Conservation (phyloP, 2,113 vertebrate genomes). For the Gallinago paraguaiae region DNA sequence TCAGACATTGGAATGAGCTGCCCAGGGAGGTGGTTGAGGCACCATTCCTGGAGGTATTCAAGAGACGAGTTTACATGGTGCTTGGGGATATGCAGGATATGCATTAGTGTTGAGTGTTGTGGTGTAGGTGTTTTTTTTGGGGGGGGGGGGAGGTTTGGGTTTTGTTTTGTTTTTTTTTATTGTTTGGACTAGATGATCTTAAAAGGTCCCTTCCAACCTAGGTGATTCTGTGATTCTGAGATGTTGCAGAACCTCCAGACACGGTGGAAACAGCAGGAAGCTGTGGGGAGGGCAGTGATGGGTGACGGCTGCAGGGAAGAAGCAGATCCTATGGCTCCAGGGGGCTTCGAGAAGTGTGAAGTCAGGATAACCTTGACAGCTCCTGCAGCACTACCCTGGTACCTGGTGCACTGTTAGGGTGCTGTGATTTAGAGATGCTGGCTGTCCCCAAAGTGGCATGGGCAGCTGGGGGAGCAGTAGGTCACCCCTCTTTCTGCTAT, state of each 20-base stretch:
- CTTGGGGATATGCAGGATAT: too few relatives aligned
- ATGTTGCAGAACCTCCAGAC: not conserved
- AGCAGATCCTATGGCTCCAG: not conserved
- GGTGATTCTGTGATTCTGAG: not conserved
- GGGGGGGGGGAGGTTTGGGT: too few relatives aligned
- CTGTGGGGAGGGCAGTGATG: fast-evolving
- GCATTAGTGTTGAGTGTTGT: too few relatives aligned
- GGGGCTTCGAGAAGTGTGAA: fast-evolving
- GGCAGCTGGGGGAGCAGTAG: not conserved
- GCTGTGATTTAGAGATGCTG: not conserved
- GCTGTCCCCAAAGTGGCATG: not conserved
- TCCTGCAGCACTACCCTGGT: not conserved
- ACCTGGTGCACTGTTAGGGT: not conserved
- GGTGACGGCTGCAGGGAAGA: not conserved
- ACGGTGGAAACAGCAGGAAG: not conserved
- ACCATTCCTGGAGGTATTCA: too few relatives aligned
- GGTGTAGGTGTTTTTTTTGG: too few relatives aligned
- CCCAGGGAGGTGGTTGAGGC: too few relatives aligned
- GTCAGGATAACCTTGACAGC: not conserved
- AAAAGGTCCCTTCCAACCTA: too few relatives aligned
- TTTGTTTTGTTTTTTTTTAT: too few relatives aligned
- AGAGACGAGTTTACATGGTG: too few relatives aligned
- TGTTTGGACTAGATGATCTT: too few relatives aligned
- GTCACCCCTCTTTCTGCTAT: not conserved
- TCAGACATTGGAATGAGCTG: too few relatives aligned